Evolutionary conservation across 2,888 invertebrate species (phyloP).

Genomic region (Limenitis camilla): DNA sequence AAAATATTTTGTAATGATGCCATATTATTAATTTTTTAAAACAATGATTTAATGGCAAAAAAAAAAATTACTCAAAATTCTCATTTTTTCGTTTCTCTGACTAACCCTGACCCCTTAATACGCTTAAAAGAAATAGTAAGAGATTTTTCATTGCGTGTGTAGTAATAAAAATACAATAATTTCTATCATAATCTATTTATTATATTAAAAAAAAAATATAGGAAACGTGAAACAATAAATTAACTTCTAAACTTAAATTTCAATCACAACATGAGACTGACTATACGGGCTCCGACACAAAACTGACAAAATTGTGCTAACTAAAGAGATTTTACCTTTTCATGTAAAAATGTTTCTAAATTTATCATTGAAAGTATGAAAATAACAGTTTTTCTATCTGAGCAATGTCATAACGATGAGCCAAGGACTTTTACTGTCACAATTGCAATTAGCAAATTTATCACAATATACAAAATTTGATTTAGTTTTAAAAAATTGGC

Average conservation of each 20-base stretch:
- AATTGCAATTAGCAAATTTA: conserved; percentile 2
- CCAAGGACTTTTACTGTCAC: background rate
- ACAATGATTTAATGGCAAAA: too few relatives aligned
- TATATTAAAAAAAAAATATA: conserved; percentile 56
- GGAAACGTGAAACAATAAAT: conserved; percentile 65
- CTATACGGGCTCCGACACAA: background rate
- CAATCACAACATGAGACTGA: conserved; percentile 35
- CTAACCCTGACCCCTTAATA: too few relatives aligned
- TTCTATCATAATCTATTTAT: conserved; percentile 60
- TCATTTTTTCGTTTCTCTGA: too few relatives aligned
- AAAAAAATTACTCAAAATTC: too few relatives aligned
- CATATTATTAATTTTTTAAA: too few relatives aligned
- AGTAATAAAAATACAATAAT: conserved; percentile 41
- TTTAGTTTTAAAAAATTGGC: background rate
- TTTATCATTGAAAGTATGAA: too few relatives aligned
- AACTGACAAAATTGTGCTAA: background rate
- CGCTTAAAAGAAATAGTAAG: too few relatives aligned
- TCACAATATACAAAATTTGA: background rate
- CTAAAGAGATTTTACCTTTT: background rate
- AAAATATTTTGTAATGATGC: too few relatives aligned
- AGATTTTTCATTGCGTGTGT: too few relatives aligned
- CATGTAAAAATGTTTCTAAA: background rate
- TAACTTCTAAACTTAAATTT: conserved; percentile 55
- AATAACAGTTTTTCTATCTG: background rate
- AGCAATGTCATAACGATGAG: background rate